Evolutionary conservation across 2,797 vertebrate genomes (phyloP), one percentile per base, ranked within the genome.

Genomic region (Carduelis carduelis): DNA sequence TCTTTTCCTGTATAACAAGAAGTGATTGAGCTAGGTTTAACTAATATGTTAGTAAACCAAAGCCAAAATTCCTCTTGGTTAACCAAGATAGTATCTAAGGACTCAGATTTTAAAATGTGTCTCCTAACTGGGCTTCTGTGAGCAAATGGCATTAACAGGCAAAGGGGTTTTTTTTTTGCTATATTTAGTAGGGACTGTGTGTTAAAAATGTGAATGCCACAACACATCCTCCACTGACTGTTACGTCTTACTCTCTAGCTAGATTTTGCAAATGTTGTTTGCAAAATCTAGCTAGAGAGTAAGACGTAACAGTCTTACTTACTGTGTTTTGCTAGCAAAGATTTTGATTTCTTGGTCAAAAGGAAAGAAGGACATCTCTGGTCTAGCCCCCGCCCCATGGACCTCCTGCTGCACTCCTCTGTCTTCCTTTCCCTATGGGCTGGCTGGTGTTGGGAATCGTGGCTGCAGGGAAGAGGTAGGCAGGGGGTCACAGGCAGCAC

Each of bases 401-500:
- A 24, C 6, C 19, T 89, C 11, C 55, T 64, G n/a, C 27, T 55
- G 32, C 21, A 53, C 15, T 3, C 1, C 32, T 28, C 18, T 41
- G 6, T 47, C 21, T 53, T 71, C 30, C 12, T 3, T 41, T 28
- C 24, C 20, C 37, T 8, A 0, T 9, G 12, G 39, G 8, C 12
- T 72, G 20, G 9, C 32, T 44, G 49, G 15, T 1, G 1, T 9
- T 12, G 35, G 34, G 19, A 14, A 12, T 0, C 8, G 24, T 18
- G 28, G 12, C 9, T 5, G 20, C 41, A 71, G 26, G 37, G 30
- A 46, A 72, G 35, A 49, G 30, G 41, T 2, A 6, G 24, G 11
- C 34, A 82, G 13, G 12, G 26, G 1, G 1, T 20, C 41, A 37
- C 22, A 26, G 14, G 39, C 34, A 59, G 17, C 5, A 1, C 9